A percentile compares a stretch with the other conserved stretches of the same genome.
phyloP scores from a whole-genome alignment of 2,113 vertebrate species.

The Nannobrachium achirus region DNA sequence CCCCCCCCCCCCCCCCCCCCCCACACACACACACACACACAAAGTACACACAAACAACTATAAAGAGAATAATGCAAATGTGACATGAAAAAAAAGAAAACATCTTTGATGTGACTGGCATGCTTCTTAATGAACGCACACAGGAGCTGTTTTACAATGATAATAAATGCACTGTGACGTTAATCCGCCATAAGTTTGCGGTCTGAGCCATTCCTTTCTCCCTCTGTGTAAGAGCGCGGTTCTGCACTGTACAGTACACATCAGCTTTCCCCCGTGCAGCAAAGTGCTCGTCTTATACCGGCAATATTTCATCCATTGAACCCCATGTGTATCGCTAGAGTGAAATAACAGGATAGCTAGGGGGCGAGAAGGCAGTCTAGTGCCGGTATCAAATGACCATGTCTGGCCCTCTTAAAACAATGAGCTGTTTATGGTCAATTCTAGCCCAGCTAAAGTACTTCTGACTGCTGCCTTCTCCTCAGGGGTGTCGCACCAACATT shows the following conservation, averaged over 20 bases:
- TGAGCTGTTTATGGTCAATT: constrained; percentile 78
- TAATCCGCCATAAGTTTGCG: constrained; percentile 41
- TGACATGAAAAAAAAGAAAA: constrained; percentile 6
- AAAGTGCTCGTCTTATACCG: constrained; percentile 47
- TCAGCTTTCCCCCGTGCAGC: constrained; percentile 41
- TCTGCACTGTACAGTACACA: constrained; percentile 20
- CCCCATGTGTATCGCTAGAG: constrained; percentile 60
- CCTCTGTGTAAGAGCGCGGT: background rate
- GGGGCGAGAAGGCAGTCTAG: constrained; percentile 59
- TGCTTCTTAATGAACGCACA: constrained; percentile 35
- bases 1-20: too few relatives aligned
- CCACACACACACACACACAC: too few relatives aligned
- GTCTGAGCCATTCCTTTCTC: constrained; percentile 21
- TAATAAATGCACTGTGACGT: constrained; percentile 19
- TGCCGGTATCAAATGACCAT: constrained; percentile 69
- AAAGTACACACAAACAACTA: too few relatives aligned
- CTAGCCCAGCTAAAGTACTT: constrained; percentile 61
- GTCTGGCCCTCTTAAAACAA: constrained; percentile 73
- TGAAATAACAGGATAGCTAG: constrained; percentile 71
- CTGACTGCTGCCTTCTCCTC: constrained; percentile 57
- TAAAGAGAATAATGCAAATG: constrained; percentile 33
- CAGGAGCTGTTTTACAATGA: constrained; percentile 32
- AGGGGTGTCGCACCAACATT: too few relatives aligned
- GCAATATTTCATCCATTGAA: constrained; percentile 61
- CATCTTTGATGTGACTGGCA: constrained; percentile 16